Percentiles rank a stretch among this genome's conserved stretches.
Evolutionary conservation across 2,888 invertebrate genomes (phyloP).

Genomic region (Chirona hameri): DNA sequence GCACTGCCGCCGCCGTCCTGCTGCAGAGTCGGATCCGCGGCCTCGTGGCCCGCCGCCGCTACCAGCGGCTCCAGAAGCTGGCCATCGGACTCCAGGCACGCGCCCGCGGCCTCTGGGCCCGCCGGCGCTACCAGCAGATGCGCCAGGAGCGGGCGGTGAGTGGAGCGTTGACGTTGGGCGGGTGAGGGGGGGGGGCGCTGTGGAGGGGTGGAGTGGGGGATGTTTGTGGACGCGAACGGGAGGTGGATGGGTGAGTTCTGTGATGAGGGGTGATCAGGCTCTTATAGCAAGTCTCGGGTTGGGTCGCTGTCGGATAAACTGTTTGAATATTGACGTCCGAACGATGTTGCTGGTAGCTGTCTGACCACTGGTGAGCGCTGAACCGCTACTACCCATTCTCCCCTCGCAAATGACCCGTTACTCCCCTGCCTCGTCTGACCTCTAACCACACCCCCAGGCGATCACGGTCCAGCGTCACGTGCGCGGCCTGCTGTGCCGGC

Average conservation of each 20-base stretch:
- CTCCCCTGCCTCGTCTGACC: not conserved
- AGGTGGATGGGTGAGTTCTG: no score
- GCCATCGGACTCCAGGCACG: slow-evolving; percentile 67
- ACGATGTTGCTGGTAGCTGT: no score
- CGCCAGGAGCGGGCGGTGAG: slow-evolving; percentile 51
- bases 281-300: no score
- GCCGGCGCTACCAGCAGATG: slow-evolving; percentile 58
- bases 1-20: slow-evolving; percentile 68
- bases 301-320: no score
- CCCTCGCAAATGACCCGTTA: no score
- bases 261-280: no score
- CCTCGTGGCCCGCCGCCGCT: slow-evolving; percentile 71
- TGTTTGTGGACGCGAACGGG: no score
- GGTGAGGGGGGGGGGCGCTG: no score
- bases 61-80: slow-evolving; percentile 58
- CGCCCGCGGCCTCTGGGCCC: slow-evolving; percentile 68
- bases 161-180: not conserved
- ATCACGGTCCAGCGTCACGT: slow-evolving; percentile 75
- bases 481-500: slow-evolving; percentile 75
- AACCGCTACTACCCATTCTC: no score
- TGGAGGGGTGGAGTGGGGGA: no score
- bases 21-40: slow-evolving; percentile 79
- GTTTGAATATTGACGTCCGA: no score
- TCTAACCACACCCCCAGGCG: slow-evolving; percentile 55
- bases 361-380: no score